Conservation (phyloP, 1,140 invertebrate species). For the Aphidius ervi region DNA sequence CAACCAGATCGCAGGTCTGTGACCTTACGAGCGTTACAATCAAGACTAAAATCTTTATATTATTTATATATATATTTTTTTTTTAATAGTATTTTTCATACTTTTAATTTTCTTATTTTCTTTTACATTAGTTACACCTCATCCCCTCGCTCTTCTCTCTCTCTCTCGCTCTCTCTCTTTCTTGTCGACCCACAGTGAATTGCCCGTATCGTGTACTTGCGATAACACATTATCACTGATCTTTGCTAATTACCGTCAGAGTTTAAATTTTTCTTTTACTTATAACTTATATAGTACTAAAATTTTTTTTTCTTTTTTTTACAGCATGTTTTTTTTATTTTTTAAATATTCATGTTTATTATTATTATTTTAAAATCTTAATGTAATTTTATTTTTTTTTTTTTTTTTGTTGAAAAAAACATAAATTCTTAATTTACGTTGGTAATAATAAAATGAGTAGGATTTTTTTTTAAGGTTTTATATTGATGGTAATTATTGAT, state of each 20-base stretch:
- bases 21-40: conserved; percentile 42
- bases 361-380: too few relatives aligned
- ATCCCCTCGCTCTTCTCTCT: conserved; percentile 1
- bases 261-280: neutral
- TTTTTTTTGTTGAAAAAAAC: too few relatives aligned
- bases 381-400: too few relatives aligned
- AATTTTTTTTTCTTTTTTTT: too few relatives aligned
- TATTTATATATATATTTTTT: conserved; percentile 30
- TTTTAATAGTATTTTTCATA: conserved; percentile 28
- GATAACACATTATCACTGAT: conserved; percentile 22
- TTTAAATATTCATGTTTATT: too few relatives aligned
- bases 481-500: too few relatives aligned
- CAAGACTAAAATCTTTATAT: conserved; percentile 41
- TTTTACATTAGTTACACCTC: conserved; percentile 16
- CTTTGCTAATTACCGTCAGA: conserved; percentile 22
- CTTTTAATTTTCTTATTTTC: conserved; percentile 23
- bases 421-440: too few relatives aligned
- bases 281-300: too few relatives aligned
- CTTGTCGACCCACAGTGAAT: too few relatives aligned
- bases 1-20: conserved; percentile 49
- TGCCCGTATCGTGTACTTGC: conserved; percentile 7
- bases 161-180: neutral
- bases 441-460: too few relatives aligned
- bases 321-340: too few relatives aligned
- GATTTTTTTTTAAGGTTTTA: too few relatives aligned